Percentiles rank a stretch among this genome's conserved stretches.
These are phyloP conservation scores for Gavialis gangeticus DNA, from an alignment of 2,113 vertebrate genomes.

Conservation along the genomic window DNA sequence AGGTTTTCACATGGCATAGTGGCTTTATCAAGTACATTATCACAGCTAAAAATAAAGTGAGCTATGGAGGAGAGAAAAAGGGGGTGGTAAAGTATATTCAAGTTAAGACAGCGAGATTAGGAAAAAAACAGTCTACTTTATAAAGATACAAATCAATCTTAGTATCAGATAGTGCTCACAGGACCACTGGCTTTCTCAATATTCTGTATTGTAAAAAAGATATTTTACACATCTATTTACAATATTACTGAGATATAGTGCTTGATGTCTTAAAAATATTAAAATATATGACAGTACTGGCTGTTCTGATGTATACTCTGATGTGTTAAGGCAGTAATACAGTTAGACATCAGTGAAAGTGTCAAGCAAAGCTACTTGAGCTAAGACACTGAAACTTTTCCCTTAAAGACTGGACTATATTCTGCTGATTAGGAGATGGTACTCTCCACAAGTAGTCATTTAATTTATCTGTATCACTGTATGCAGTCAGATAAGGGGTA, in stretches of 20 bases:
- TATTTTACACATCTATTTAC: slow-evolving; percentile 51
- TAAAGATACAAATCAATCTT: background rate
- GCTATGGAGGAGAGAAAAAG: background rate
- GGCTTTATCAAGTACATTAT: background rate
- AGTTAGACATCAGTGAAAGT: slow-evolving; percentile 12
- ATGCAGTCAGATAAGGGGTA: slow-evolving; percentile 72
- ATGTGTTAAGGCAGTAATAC: background rate
- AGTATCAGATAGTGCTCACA: background rate
- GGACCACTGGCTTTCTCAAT: background rate
- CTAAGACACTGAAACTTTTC: slow-evolving; percentile 99
- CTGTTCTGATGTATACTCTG: slow-evolving; percentile 2
- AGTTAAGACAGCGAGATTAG: slow-evolving; percentile 13
- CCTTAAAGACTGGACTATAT: slow-evolving; percentile 93
- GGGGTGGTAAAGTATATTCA: slow-evolving; percentile 13
- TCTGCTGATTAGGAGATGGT: slow-evolving; percentile 89
- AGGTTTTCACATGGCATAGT: background rate
- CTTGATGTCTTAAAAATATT: slow-evolving; percentile 20
- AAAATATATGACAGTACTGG: slow-evolving; percentile 58
- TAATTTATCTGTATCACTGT: slow-evolving; percentile 83
- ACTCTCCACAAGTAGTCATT: slow-evolving; percentile 93
- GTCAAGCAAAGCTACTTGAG: slow-evolving; percentile 94
- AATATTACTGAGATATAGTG: slow-evolving; percentile 49
- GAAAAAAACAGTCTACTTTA: slow-evolving; percentile 1
- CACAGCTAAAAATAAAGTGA: background rate
- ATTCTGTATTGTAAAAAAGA: slow-evolving; percentile 39